Percentiles rank a stretch among this genome's conserved stretches.
These are phyloP conservation scores for Xiphorhynchus elegans DNA, from an alignment of 2,113 vertebrate genomes.

Conservation along the genomic window DNA sequence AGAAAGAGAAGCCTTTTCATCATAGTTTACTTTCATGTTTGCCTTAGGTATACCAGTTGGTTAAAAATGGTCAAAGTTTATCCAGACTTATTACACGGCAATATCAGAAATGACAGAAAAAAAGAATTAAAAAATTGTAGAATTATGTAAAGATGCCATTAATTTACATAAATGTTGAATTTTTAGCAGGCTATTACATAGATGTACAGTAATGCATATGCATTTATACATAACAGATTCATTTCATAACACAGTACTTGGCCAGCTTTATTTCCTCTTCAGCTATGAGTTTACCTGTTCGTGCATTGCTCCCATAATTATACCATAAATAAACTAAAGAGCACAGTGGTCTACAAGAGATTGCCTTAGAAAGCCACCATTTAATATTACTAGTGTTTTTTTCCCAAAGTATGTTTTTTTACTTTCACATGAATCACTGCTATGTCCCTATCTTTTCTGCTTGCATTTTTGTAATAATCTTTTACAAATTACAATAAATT, in stretches of 20 bases:
- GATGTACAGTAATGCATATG: background rate
- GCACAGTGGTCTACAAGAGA: background rate
- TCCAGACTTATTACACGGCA: background rate
- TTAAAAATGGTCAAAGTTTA: background rate
- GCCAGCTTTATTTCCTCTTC: background rate
- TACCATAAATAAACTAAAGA: background rate
- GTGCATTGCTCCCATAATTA: accelerated
- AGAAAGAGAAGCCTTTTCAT: background rate
- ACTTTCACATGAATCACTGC: background rate
- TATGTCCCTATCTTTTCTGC: background rate
- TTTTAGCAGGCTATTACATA: background rate
- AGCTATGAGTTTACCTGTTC: background rate
- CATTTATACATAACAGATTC: background rate
- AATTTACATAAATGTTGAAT: background rate
- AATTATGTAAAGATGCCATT: background rate
- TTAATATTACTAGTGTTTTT: background rate
- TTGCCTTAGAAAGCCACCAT: background rate
- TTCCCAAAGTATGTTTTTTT: background rate
- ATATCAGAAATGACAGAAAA: background rate
- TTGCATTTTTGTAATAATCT: background rate
- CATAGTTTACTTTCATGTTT: background rate
- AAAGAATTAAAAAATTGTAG: background rate
- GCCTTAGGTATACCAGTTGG: background rate
- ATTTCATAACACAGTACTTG: background rate
- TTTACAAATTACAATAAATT: background rate